Conservation (phyloP, 2,113 vertebrate species). For the Ailurus styani region DNA sequence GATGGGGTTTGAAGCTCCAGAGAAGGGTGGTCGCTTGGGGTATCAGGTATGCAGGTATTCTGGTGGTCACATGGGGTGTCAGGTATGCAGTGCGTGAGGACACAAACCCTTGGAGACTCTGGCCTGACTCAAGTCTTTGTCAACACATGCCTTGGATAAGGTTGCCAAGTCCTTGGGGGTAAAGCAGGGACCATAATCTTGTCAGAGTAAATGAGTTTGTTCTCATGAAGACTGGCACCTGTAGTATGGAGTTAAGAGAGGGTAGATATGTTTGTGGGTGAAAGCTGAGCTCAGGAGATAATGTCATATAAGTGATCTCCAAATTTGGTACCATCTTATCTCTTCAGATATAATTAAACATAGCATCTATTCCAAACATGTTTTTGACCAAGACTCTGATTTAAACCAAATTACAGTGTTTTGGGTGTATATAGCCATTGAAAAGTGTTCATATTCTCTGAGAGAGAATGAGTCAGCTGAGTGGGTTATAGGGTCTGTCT, state of each 20-base stretch:
- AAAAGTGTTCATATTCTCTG: neutral
- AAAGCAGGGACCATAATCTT: neutral
- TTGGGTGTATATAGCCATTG: neutral
- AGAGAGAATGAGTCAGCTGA: neutral
- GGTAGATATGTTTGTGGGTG: neutral
- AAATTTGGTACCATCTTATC: neutral
- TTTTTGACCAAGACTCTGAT: neutral
- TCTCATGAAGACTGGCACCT: neutral
- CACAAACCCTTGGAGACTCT: no score
- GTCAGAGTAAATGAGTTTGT: neutral
- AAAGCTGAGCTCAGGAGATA: neutral
- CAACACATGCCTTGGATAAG: neutral
- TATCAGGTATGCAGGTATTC: neutral
- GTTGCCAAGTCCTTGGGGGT: neutral
- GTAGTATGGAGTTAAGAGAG: neutral
- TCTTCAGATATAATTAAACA: neutral
- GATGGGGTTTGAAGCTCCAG: no score
- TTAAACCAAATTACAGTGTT: neutral
- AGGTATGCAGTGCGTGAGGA: neutral
- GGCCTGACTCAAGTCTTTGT: neutral
- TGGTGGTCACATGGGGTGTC: accelerated
- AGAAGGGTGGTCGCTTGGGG: accelerated
- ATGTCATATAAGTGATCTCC: neutral
- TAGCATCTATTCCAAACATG: neutral
- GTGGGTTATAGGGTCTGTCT: no score